Conservation (phyloP, 92 coral and sea anemone genomes). For the Palythoa grandiflora region DNA sequence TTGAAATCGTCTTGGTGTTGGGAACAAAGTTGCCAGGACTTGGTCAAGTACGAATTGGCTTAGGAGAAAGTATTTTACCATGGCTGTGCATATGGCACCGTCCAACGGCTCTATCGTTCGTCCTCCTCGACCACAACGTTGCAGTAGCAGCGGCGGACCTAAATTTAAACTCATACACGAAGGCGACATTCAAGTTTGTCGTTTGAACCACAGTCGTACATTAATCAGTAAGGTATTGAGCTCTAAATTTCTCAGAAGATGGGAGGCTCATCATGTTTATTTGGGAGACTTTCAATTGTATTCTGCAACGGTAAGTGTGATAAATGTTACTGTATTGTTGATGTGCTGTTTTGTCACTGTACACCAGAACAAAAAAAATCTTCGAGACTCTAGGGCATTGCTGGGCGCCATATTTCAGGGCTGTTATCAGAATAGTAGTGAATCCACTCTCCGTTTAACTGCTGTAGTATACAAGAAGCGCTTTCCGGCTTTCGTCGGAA, state of each 20-base stretch:
- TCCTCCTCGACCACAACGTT: slow-evolving; percentile 86
- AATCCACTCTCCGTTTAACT: not conserved
- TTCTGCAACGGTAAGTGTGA: slow-evolving; percentile 92
- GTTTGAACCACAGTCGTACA: slow-evolving; percentile 96
- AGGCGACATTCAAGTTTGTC: slow-evolving; percentile 99
- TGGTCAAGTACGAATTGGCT: not conserved
- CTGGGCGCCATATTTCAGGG: slow-evolving; percentile 42
- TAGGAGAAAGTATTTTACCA: slow-evolving; percentile 46
- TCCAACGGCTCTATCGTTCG: slow-evolving; percentile 73
- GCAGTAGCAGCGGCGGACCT: slow-evolving; percentile 93
- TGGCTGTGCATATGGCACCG: slow-evolving; percentile 84
- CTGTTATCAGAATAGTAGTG: slow-evolving; percentile 24
- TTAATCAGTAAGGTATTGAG: slow-evolving; percentile 97
- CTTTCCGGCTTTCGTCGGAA: not conserved
- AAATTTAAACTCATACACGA: slow-evolving; percentile 99
- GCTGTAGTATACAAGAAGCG: not conserved
- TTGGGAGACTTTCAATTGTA: slow-evolving; percentile 96
- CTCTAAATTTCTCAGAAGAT: slow-evolving; percentile 96
- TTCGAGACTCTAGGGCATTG: slow-evolving; percentile 7
- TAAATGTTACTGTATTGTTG: slow-evolving; percentile 5
- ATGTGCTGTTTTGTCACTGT: slow-evolving; percentile 28
- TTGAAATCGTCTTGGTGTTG: not conserved
- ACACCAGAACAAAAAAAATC: slow-evolving; percentile 7
- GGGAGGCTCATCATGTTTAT: slow-evolving; percentile 96
- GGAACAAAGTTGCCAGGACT: slow-evolving; percentile 3